These are phyloP conservation scores for Cylas formicarius DNA, from an alignment of 1,140 invertebrate species.

Conservation along the genomic window DNA sequence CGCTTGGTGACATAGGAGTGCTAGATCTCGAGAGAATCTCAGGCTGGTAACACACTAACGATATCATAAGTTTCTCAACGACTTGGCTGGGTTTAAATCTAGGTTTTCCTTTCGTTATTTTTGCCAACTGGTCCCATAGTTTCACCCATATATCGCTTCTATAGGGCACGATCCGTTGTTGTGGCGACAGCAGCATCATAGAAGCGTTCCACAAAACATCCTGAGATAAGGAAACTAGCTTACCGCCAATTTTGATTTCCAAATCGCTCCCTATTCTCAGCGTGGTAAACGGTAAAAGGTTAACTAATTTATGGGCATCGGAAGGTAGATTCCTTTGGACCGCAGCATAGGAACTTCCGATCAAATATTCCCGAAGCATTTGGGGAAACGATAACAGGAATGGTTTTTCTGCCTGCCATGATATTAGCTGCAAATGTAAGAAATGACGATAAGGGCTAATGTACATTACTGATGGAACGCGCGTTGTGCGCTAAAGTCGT, in stretches of 20 bases:
- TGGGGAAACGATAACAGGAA: constrained; percentile 48
- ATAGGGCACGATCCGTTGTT: constrained; percentile 71
- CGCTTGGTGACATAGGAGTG: constrained; percentile 70
- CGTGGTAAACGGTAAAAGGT: constrained; percentile 64
- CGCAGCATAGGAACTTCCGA: constrained; percentile 62
- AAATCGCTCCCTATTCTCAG: constrained; percentile 45
- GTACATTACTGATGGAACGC: too few species aligned
- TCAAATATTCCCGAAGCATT: constrained; percentile 69
- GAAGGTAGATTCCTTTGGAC: constrained; percentile 62
- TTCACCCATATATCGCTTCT: constrained; percentile 73
- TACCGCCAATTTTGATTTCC: constrained; percentile 46
- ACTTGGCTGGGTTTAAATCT: constrained; percentile 63
- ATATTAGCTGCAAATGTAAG: constrained; percentile 45
- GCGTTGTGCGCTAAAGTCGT: too few species aligned
- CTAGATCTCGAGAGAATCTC: constrained; percentile 75
- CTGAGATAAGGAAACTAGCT: constrained; percentile 39
- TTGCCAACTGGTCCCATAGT: constrained; percentile 63
- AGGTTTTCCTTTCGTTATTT: constrained; percentile 49
- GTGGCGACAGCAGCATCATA: constrained; percentile 73
- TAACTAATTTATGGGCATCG: constrained; percentile 58
- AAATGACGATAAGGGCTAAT: too few species aligned
- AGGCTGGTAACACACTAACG: constrained; percentile 73
- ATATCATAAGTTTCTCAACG: constrained; percentile 66
- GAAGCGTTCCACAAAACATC: constrained; percentile 71
- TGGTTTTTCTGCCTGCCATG: constrained; percentile 46